Evolutionary conservation across 2,797 vertebrate species (phyloP).

Genomic region (Acomys russatus): DNA sequence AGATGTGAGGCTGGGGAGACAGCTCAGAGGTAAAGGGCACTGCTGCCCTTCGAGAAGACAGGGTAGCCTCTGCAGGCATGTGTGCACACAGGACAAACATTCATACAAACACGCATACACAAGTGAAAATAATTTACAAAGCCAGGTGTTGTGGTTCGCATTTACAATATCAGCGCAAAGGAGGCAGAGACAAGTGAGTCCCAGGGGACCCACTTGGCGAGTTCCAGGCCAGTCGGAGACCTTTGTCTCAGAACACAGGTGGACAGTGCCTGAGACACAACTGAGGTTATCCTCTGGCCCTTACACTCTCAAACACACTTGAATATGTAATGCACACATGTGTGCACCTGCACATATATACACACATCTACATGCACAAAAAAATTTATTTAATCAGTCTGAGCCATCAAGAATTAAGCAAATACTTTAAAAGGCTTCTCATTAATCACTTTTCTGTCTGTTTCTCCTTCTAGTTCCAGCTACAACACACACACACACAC

Average conservation of each 20-base stretch:
- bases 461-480: not conserved
- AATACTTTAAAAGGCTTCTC: constrained; percentile 8
- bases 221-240: not conserved
- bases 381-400: not conserved
- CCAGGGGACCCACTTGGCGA: not conserved
- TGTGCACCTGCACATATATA: not conserved
- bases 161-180: not conserved
- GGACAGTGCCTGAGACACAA: not conserved
- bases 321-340: not conserved
- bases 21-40: not conserved
- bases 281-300: not conserved
- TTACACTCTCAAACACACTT: not conserved
- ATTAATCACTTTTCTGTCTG: not conserved
- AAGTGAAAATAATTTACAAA: not conserved
- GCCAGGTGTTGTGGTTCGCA: no score
- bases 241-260: not conserved
- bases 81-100: not conserved
- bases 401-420: constrained; percentile 27
- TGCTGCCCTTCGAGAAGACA: not conserved
- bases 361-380: not conserved
- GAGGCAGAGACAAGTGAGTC: not conserved
- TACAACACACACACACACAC: not conserved
- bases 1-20: no score
- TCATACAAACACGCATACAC: not conserved
- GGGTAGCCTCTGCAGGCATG: not conserved